Evolutionary conservation across 2,113 vertebrate genomes (phyloP).

Genomic region (Python bivittatus): DNA sequence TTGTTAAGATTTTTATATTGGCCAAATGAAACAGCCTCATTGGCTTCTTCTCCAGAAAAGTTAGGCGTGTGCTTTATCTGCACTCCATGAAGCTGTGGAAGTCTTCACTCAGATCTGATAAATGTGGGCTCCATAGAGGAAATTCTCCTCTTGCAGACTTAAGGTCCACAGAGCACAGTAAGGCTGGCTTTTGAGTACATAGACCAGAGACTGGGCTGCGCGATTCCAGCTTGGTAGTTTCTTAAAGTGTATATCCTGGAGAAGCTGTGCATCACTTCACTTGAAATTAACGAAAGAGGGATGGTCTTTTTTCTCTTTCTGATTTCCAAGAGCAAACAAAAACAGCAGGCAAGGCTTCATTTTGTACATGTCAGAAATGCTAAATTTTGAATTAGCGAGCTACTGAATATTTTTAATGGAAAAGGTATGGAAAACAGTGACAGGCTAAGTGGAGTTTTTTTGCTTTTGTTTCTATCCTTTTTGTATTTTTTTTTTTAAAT

Average conservation of each 20-base stretch:
- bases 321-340: slow-evolving; percentile 22
- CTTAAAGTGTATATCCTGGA: slow-evolving; percentile 21
- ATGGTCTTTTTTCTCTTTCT: slow-evolving; percentile 28
- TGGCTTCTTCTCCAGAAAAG: not conserved
- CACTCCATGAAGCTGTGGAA: not conserved
- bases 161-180: not conserved
- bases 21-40: not conserved
- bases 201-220: not conserved
- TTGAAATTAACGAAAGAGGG: slow-evolving; percentile 23
- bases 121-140: not conserved
- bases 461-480: not conserved
- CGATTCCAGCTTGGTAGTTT: slow-evolving; percentile 43
- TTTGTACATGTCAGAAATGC: not conserved
- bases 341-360: not conserved
- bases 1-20: slow-evolving; percentile 23
- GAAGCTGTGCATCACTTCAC: not conserved
- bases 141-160: not conserved
- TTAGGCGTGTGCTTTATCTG: not conserved
- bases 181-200: not conserved
- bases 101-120: not conserved
- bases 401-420: slow-evolving; percentile 27
- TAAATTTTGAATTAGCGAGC: not conserved
- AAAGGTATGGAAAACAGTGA: not conserved
- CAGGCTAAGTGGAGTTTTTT: slow-evolving; percentile 5
- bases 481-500: not conserved